Evolutionary conservation across 2,797 vertebrate species (phyloP).

Genomic region (Pseudotriccus pelzelni): DNA sequence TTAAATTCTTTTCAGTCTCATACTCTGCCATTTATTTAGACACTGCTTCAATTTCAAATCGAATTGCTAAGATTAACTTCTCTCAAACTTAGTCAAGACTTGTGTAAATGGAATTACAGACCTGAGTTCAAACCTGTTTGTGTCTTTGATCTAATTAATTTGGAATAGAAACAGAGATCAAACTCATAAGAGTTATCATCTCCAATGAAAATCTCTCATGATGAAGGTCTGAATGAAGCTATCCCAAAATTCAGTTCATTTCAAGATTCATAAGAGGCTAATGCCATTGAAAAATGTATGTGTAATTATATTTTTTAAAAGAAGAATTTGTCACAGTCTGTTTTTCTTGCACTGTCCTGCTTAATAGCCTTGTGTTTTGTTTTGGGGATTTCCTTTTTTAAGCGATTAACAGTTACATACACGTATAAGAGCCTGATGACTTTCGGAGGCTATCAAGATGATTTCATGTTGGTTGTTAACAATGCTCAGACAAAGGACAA

Average conservation of each 20-base stretch:
- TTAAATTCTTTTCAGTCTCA: neutral
- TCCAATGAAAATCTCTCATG: neutral
- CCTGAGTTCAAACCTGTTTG: neutral
- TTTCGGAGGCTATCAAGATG: constrained; percentile 91
- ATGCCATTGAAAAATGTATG: neutral
- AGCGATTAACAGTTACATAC: constrained; percentile 87
- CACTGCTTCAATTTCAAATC: neutral
- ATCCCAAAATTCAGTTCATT: neutral
- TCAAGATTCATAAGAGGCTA: neutral
- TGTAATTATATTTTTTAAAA: neutral
- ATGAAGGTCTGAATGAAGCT: neutral
- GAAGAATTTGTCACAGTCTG: neutral
- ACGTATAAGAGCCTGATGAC: constrained; percentile 88
- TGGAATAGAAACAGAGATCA: neutral
- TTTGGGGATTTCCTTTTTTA: constrained; percentile 23
- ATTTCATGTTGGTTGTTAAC: constrained; percentile 92
- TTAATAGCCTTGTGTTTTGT: constrained; percentile 26
- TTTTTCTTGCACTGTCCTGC: neutral
- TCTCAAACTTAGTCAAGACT: neutral
- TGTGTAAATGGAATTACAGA: neutral
- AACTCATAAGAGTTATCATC: neutral
- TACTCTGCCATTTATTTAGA: neutral
- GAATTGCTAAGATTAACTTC: neutral
- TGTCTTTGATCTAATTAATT: neutral
- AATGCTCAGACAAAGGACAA: constrained; percentile 83